Evolutionary conservation across 2,888 invertebrate genomes (phyloP).

Genomic region (Anthophora plumipes): DNA sequence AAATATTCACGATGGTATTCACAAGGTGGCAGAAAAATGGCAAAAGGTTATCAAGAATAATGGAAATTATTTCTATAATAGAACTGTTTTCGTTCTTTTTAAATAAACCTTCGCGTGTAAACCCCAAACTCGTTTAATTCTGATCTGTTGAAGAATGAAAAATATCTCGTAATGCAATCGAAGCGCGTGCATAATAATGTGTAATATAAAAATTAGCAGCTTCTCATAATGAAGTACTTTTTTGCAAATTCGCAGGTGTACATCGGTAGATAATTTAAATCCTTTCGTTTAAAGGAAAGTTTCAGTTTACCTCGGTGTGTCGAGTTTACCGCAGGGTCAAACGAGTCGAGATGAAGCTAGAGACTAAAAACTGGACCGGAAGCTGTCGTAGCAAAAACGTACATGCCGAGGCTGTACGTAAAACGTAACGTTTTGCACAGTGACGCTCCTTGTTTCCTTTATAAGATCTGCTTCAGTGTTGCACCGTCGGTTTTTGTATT

Average conservation of each 20-base stretch:
- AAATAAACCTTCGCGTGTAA: too few relatives aligned
- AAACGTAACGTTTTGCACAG: conserved; percentile 65
- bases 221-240: not conserved
- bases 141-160: not conserved
- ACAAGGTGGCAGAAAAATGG: too few relatives aligned
- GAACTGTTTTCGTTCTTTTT: too few relatives aligned
- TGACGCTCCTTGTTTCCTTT: conserved; percentile 68
- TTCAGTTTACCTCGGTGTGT: conserved; percentile 44
- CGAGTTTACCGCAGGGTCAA: conserved; percentile 45
- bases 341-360: conserved; percentile 40
- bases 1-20: too few relatives aligned
- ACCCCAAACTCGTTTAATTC: too few relatives aligned
- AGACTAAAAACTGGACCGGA: conserved; percentile 77
- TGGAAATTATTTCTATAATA: too few relatives aligned
- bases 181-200: not conserved
- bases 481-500: conserved; percentile 15
- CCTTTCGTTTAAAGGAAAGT: conserved; percentile 22
- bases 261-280: conserved; percentile 7
- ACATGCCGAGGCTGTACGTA: conserved; percentile 61
- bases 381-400: conserved; percentile 74
- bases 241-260: not conserved
- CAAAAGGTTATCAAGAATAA: too few relatives aligned
- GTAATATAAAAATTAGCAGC: not conserved
- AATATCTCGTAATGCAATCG: not conserved
- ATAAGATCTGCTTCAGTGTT: conserved; percentile 24